phyloP scores from a whole-genome alignment of 2,888 invertebrate species.

The Ecliptopera silaceata region DNA sequence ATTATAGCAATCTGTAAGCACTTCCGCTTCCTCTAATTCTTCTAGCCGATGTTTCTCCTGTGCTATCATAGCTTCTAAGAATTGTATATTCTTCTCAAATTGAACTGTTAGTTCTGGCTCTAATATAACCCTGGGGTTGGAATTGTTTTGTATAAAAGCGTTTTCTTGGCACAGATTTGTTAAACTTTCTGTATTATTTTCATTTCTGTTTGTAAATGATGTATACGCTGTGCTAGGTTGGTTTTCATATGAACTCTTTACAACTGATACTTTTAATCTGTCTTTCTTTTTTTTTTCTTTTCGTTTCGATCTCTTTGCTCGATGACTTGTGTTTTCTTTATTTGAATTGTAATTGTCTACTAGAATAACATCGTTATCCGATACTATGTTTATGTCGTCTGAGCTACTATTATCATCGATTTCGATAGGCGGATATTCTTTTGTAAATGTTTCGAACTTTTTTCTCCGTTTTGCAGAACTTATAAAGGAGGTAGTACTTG shows the following conservation, averaged over 20 bases:
- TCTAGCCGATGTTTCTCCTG: background rate
- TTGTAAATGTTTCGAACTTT: background rate
- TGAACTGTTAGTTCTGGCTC: background rate
- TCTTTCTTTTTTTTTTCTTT: background rate
- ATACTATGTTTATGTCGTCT: background rate
- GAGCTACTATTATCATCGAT: slow-evolving; percentile 33
- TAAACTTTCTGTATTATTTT: background rate
- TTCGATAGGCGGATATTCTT: slow-evolving; percentile 26
- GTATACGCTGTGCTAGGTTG: background rate
- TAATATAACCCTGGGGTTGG: background rate
- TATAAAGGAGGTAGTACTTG: too few species aligned
- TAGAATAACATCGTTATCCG: slow-evolving; percentile 17
- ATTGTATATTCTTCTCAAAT: background rate
- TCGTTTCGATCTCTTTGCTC: background rate
- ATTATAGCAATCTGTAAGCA: background rate
- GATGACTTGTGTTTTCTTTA: slow-evolving; percentile 16
- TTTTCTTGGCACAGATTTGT: background rate
- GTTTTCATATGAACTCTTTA: background rate
- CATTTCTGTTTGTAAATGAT: background rate
- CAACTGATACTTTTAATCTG: background rate
- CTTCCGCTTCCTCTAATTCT: slow-evolving; percentile 23
- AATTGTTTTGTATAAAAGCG: background rate
- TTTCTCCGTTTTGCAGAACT: background rate
- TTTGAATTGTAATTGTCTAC: slow-evolving; percentile 8
- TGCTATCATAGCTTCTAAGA: slow-evolving; percentile 17